Conservation (phyloP, 2,113 vertebrate species). For the Colistium nudipinnis region DNA sequence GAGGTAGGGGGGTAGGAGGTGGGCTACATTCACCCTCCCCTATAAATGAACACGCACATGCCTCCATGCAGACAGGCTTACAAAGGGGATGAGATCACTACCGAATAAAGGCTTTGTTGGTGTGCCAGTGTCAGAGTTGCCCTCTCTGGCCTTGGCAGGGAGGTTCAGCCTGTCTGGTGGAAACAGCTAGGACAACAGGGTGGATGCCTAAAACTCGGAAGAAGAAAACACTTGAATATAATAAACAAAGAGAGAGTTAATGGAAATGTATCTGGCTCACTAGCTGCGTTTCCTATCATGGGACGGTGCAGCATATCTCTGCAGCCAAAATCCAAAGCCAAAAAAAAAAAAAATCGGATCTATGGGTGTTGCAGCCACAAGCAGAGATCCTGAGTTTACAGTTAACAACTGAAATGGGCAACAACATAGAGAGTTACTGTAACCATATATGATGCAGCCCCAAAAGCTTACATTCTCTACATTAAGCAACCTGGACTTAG, state of each 20-base stretch:
- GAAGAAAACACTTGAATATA: constrained; percentile 46
- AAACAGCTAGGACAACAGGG: constrained; percentile 70
- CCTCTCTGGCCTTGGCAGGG: constrained; percentile 78
- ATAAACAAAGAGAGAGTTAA: constrained; percentile 48
- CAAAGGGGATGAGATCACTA: constrained; percentile 79
- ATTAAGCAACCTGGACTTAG: constrained; percentile 42
- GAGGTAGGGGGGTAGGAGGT: constrained; percentile 66
- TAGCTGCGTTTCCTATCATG: constrained; percentile 58
- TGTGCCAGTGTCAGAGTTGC: constrained; percentile 78
- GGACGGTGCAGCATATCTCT: constrained; percentile 38
- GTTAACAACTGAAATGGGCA: constrained; percentile 35
- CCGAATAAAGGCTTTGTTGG: constrained; percentile 76
- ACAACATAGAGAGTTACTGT: constrained; percentile 41
- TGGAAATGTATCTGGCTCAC: constrained; percentile 63
- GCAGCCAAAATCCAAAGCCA: constrained; percentile 48
- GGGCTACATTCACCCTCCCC: constrained; percentile 54
- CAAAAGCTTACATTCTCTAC: constrained; percentile 57
- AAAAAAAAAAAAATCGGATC: constrained; percentile 50
- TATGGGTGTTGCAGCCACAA: constrained; percentile 59
- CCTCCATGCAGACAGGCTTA: constrained; percentile 75
- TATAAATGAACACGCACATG: constrained; percentile 50
- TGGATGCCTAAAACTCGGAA: constrained; percentile 46
- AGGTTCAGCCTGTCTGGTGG: constrained; percentile 62
- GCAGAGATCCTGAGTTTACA: constrained; percentile 50
- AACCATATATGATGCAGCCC: constrained; percentile 42